A percentile compares a stretch with the other conserved stretches of the same genome.
Conservation (phyloP, 2,113 vertebrate species). For the Rhinolophus ferrumequinum region DNA sequence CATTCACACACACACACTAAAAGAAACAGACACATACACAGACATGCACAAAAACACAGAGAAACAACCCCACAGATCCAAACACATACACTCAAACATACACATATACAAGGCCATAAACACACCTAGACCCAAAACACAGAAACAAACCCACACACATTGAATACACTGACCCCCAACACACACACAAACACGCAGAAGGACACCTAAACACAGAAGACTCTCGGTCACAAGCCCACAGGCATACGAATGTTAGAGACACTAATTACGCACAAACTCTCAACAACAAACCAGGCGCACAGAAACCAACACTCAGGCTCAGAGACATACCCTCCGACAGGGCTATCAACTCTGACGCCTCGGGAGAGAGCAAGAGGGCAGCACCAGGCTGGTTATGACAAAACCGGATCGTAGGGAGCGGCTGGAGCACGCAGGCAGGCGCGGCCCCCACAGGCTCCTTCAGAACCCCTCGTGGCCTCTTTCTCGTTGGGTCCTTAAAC, state of each 20-base stretch:
- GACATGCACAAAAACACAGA: background rate
- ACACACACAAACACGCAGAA: background rate
- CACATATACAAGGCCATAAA: background rate
- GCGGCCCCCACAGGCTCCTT: background rate
- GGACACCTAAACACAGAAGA: background rate
- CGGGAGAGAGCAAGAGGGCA: background rate
- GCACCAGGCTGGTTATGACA: background rate
- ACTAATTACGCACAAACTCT: background rate
- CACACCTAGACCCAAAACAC: background rate
- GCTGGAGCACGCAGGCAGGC: background rate
- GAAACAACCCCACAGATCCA: background rate
- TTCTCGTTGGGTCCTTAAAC: conserved; percentile 60
- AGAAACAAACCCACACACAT: background rate
- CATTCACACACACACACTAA: background rate
- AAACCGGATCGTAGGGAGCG: background rate
- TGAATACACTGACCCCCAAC: background rate
- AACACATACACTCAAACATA: background rate
- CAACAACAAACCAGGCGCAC: no score
- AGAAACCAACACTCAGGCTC: background rate
- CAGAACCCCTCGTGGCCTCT: conserved; percentile 67
- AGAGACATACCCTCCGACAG: rapidly evolving
- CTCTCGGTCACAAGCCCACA: background rate
- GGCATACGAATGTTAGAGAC: background rate
- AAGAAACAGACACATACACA: background rate
- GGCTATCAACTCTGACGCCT: background rate